Conservation (phyloP, 2,797 vertebrate genomes). For the Acipenser ruthenus region DNA sequence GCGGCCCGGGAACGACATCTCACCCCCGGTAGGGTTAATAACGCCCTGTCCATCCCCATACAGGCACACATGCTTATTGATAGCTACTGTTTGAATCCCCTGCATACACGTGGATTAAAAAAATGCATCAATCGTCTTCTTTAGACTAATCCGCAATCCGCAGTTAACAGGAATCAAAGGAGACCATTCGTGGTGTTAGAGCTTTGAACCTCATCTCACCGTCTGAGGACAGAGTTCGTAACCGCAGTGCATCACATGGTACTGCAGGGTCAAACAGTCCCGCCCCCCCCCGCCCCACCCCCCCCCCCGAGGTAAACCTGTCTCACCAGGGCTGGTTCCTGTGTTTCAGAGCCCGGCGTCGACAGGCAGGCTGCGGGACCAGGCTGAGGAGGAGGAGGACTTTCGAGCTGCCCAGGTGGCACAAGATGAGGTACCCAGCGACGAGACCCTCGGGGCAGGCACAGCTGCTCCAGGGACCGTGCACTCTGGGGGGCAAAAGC, state of each 20-base stretch:
- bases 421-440: slow-evolving; percentile 55
- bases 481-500: neutral
- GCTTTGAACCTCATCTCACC: neutral
- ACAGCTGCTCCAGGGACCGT: neutral
- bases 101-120: too few species aligned
- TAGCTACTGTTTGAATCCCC: too few species aligned
- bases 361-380: slow-evolving; percentile 9
- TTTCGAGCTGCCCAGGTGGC: slow-evolving; percentile 66
- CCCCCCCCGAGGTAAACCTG: too few species aligned
- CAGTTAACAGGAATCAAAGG: too few species aligned
- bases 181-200: too few species aligned
- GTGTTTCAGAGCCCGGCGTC: slow-evolving; percentile 34
- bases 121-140: too few species aligned
- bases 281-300: too few species aligned
- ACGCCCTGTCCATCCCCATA: too few species aligned
- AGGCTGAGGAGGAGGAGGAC: slow-evolving; percentile 45
- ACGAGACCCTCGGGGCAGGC: neutral
- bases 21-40: too few species aligned
- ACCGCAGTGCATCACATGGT: neutral
- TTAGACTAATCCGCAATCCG: too few species aligned
- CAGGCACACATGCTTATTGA: neutral
- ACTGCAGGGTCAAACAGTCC: neutral
- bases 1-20: too few species aligned
- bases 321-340: neutral
- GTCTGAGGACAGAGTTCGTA: neutral